Base-by-base conservation (phyloP, 2,888 invertebrate genomes). In the Junonia oenone region DNA sequence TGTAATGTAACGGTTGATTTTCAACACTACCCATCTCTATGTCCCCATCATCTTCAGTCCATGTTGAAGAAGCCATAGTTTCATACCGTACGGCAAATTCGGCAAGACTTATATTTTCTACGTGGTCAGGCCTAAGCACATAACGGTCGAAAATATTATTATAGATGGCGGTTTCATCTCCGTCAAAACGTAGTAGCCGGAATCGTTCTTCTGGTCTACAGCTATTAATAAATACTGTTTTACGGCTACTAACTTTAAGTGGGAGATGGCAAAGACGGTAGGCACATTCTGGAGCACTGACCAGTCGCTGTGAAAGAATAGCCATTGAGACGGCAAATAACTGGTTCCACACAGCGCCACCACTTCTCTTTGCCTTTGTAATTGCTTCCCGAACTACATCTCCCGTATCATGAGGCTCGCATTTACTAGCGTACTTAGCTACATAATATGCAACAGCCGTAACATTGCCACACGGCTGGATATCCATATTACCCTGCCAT, bases 211-310 rank as follows among this genome's bases (percentile, higher is more conserved):
- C 51, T 1, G 68, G 71, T 8, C 29, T 66, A 47, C 69, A 72
- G 46, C 63, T 72, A 45, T 72, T 72, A 4, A 72, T 58, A 50
- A 72, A 72, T 15, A 69, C 63, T 5, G 59, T 54, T 49, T 71
- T 71, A 11, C 68, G 57, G 0, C 65, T 65, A 4, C 14, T 52
- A 52, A 63, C 63, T 59, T 66, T 69, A 3, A 71, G 45, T 0
- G 62, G 63, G 35, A 69, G 63, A 66, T 72, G 67, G 11, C 70
- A 74, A 6, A 73, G 51, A 26, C 73, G 55, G 40, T 67, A 73
- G 43, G 70, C 73, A n/a, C 61, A 67, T 70, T 72, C 71, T 0
- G 63, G 59, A 0, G 69, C 71, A 33, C 67, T 68, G 0, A 73
- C 66, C 6, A 67, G 3, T 4, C 71, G 60, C 63, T 69, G 68